phyloP scores from a whole-genome alignment of 37 sponge, comb jelly and placozoan species.

The Axinella damicornis region DNA sequence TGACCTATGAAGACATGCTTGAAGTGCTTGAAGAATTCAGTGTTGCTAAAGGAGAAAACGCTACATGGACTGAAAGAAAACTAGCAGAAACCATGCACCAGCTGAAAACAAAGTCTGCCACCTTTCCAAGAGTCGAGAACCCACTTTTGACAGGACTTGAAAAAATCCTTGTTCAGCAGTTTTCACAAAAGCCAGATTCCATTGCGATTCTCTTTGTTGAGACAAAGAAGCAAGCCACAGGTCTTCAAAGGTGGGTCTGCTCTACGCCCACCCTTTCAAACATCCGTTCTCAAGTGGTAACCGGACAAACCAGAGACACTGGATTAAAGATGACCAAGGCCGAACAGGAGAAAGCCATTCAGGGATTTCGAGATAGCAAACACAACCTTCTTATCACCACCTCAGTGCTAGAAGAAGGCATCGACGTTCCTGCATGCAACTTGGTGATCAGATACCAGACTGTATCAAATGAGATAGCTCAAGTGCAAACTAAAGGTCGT shows the following conservation, averaged over 20 bases:
- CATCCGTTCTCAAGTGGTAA: background rate
- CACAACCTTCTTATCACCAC: conserved; percentile 77
- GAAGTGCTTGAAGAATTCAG: conserved; percentile 24
- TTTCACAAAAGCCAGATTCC: background rate
- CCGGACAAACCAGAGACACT: conserved; percentile 18
- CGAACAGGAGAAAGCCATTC: conserved; percentile 56
- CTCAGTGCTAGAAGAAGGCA: conserved; percentile 79
- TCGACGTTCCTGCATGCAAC: conserved; percentile 81
- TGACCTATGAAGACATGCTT: conserved; percentile 35
- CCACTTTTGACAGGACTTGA: conserved; percentile 35
- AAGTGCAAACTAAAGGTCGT: conserved; percentile 77
- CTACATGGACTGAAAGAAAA: background rate
- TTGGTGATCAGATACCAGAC: conserved; percentile 73
- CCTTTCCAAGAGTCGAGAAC: conserved; percentile 27
- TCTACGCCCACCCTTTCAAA: background rate
- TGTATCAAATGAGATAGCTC: conserved; percentile 67
- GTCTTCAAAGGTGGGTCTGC: conserved; percentile 21
- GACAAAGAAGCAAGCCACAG: conserved; percentile 19
- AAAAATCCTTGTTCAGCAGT: conserved; percentile 24
- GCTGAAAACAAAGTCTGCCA: conserved; percentile 7
- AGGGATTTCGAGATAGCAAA: conserved; percentile 36
- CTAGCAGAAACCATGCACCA: background rate
- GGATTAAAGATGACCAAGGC: conserved; percentile 45
- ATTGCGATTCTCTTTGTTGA: conserved; percentile 59
- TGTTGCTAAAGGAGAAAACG: background rate